Percentiles rank a stretch among this genome's conserved stretches.
Evolutionary conservation across 2,888 invertebrate species (phyloP).

Genomic region (Eubasilissa splendida): DNA sequence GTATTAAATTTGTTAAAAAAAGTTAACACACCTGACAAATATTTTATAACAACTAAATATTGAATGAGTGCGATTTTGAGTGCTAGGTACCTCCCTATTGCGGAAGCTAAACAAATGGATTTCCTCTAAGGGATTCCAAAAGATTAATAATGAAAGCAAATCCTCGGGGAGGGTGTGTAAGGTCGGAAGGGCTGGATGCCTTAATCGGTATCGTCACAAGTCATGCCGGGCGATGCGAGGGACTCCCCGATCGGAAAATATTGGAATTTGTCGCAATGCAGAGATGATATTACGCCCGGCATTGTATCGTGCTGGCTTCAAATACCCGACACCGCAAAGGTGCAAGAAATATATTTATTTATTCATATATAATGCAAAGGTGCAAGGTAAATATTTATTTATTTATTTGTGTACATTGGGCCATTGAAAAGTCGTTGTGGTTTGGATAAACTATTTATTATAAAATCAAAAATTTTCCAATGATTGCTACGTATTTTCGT

Average conservation of each 20-base stretch:
- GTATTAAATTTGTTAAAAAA: too few relatives aligned
- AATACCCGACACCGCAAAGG: neutral
- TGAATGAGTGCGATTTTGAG: too few relatives aligned
- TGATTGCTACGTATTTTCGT: too few relatives aligned
- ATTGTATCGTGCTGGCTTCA: neutral
- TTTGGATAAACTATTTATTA: too few relatives aligned
- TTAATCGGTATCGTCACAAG: conserved; percentile 22
- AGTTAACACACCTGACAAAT: too few relatives aligned
- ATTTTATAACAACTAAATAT: too few relatives aligned
- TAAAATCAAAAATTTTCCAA: too few relatives aligned
- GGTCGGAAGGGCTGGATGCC: neutral
- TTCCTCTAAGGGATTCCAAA: conserved; percentile 10
- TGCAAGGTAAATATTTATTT: too few relatives aligned
- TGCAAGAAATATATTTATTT: neutral
- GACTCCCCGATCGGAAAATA: conserved; percentile 16
- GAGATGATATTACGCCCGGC: neutral
- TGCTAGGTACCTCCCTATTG: too few relatives aligned
- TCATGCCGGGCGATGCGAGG: conserved; percentile 16
- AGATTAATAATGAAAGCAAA: conserved; percentile 28
- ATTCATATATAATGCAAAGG: too few relatives aligned
- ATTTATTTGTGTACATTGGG: too few relatives aligned
- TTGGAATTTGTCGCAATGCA: conserved; percentile 28
- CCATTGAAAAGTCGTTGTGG: too few relatives aligned
- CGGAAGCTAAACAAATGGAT: neutral
- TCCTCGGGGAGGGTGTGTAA: neutral